These are phyloP conservation scores for Laspeyria flexula DNA, from an alignment of 2,888 invertebrate species.

Conservation along the genomic window DNA sequence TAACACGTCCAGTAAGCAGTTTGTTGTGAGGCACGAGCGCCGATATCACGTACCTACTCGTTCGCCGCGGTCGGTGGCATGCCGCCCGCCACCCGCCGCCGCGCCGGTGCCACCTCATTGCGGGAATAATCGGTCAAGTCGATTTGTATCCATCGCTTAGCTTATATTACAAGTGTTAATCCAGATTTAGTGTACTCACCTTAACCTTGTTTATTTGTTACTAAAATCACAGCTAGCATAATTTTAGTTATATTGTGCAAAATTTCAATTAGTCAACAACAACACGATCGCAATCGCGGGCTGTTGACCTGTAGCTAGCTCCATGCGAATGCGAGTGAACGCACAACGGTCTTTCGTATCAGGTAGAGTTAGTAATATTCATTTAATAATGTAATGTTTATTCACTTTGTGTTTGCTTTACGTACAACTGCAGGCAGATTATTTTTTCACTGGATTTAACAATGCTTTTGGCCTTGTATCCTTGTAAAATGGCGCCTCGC, in stretches of 20 bases:
- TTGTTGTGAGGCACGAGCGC: slow-evolving; percentile 85
- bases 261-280: slow-evolving; percentile 69
- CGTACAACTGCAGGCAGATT: slow-evolving; percentile 39
- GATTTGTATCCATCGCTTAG: slow-evolving; percentile 51
- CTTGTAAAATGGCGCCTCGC: slow-evolving; percentile 85
- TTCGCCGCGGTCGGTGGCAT: slow-evolving; percentile 75
- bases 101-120: slow-evolving; percentile 73
- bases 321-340: slow-evolving; percentile 60
- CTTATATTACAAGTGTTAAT: slow-evolving; percentile 28
- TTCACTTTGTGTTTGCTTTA: slow-evolving; percentile 31
- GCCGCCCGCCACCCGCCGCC: slow-evolving; percentile 75
- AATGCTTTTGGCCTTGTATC: slow-evolving; percentile 82
- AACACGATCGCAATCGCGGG: slow-evolving; percentile 73
- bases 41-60: slow-evolving; percentile 81
- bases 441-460: slow-evolving; percentile 65
- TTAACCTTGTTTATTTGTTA: slow-evolving; percentile 11
- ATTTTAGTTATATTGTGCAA: slow-evolving; percentile 55
- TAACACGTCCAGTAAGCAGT: slow-evolving; percentile 85
- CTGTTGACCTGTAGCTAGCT: slow-evolving; percentile 79
- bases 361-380: slow-evolving; percentile 55
- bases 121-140: slow-evolving; percentile 81
- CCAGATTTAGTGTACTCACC: slow-evolving; percentile 5
- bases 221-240: slow-evolving; percentile 6
- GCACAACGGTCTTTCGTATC: slow-evolving; percentile 54
- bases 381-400: slow-evolving; percentile 34